Evolutionary conservation across 2,888 invertebrate genomes (phyloP).

Genomic region (Diplolepis rosae): DNA sequence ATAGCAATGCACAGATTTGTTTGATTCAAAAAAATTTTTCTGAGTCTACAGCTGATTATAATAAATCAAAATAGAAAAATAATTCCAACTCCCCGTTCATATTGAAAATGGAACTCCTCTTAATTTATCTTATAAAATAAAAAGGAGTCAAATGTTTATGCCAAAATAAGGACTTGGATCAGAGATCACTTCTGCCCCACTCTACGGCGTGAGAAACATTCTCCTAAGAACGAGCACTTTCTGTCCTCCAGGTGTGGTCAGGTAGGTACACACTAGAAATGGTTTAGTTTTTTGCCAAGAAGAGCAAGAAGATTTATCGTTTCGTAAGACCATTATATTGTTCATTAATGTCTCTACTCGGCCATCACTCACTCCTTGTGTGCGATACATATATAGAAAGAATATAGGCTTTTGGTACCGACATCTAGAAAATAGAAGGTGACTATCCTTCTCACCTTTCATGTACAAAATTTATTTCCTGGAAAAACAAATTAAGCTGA

Average conservation of each 20-base stretch:
- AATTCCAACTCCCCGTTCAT: no score
- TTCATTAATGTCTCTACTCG: conserved; percentile 24
- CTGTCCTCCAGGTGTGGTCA: conserved; percentile 20
- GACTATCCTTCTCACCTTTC: neutral
- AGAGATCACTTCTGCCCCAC: neutral
- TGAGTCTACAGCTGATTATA: no score
- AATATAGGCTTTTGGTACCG: neutral
- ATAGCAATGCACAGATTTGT: no score
- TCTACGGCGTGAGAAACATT: neutral
- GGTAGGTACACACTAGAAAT: neutral
- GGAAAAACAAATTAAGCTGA: neutral
- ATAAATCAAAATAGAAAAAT: no score
- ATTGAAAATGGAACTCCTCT: no score
- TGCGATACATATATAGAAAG: conserved; percentile 3
- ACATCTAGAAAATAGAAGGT: conserved; percentile 3
- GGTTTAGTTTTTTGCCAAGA: conserved; percentile 13
- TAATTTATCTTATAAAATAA: no score
- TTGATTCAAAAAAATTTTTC: no score
- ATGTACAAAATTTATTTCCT: neutral
- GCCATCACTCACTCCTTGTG: neutral
- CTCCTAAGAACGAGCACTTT: neutral
- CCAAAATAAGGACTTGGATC: neutral
- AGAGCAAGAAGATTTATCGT: conserved; percentile 5
- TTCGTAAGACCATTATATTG: conserved; percentile 14
- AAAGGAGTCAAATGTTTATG: no score